These are phyloP conservation scores for Gopherus evgoodei DNA, from an alignment of 2,113 vertebrate species.

Conservation along the genomic window DNA sequence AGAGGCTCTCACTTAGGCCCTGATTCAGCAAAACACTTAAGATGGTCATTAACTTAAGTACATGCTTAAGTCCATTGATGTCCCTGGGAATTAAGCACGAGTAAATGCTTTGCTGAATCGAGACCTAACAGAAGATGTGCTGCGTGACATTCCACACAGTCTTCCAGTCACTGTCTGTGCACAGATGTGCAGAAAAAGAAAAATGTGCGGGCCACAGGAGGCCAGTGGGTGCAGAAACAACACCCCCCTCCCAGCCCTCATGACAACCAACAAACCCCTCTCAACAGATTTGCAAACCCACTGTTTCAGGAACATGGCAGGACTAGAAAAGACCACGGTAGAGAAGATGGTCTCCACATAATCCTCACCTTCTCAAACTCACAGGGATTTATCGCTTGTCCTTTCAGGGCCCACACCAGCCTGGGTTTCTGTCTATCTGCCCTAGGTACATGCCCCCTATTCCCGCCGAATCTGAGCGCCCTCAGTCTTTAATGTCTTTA, in stretches of 20 bases:
- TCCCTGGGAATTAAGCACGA: neutral
- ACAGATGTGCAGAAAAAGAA: neutral
- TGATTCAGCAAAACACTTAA: neutral
- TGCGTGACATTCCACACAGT: neutral
- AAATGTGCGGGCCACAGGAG: neutral
- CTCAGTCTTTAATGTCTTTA: neutral
- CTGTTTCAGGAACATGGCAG: neutral
- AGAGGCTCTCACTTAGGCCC: neutral
- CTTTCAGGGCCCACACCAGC: neutral
- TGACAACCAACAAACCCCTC: neutral
- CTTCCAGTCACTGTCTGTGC: neutral
- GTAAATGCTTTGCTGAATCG: neutral
- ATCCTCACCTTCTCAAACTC: neutral
- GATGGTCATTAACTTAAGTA: neutral
- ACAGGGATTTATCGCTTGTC: neutral
- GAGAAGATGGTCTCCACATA: neutral
- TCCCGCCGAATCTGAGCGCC: neutral
- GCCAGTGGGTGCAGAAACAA: too few species aligned
- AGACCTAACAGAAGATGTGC: neutral
- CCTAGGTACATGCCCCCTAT: neutral
- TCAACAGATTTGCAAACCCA: neutral
- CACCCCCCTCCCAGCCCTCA: too few species aligned
- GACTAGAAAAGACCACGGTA: neutral
- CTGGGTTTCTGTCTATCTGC: neutral
- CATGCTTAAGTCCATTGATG: neutral